A percentile compares a stretch with the other conserved stretches of the same genome.
phyloP scores from a whole-genome alignment of 2,797 vertebrate genomes.

The Meriones psammophilus region DNA sequence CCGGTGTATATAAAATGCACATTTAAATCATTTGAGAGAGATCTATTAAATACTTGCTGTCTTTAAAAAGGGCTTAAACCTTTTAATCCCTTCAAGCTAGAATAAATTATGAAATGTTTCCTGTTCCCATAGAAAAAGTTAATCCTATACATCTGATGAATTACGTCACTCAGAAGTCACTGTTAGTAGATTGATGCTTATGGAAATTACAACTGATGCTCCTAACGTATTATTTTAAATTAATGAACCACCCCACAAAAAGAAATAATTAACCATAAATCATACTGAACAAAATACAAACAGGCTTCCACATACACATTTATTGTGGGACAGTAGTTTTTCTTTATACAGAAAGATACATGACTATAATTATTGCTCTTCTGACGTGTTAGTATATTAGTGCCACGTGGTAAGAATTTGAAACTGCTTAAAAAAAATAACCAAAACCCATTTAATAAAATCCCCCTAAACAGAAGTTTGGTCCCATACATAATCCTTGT shows the following conservation, averaged over 20 bases:
- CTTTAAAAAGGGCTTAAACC: conserved; percentile 7
- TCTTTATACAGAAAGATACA: neutral
- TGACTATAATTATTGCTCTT: conserved; percentile 33
- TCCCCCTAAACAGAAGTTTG: neutral
- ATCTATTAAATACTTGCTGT: conserved; percentile 12
- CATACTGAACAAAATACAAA: conserved; percentile 20
- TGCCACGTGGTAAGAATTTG: neutral
- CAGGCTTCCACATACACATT: neutral
- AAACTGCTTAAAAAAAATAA: conserved; percentile 36
- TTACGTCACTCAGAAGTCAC: conserved; percentile 40
- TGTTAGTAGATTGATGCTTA: conserved; percentile 47
- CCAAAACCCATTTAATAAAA: conserved; percentile 59
- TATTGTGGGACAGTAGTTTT: neutral
- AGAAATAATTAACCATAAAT: conserved; percentile 43
- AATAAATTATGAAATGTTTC: conserved; percentile 19
- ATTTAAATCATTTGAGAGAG: conserved; percentile 57
- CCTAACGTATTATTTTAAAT: neutral
- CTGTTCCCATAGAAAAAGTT: conserved; percentile 24
- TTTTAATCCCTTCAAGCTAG: neutral
- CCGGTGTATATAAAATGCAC: neutral
- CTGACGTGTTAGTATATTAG: neutral
- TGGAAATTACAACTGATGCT: conserved; percentile 49
- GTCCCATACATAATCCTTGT: neutral
- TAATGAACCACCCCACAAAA: conserved; percentile 46
- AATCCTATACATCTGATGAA: conserved; percentile 51